A percentile compares a stretch with the other conserved stretches of the same genome.
phyloP scores from a whole-genome alignment of 1,140 invertebrate genomes.

The Phthorimaea operculella region DNA sequence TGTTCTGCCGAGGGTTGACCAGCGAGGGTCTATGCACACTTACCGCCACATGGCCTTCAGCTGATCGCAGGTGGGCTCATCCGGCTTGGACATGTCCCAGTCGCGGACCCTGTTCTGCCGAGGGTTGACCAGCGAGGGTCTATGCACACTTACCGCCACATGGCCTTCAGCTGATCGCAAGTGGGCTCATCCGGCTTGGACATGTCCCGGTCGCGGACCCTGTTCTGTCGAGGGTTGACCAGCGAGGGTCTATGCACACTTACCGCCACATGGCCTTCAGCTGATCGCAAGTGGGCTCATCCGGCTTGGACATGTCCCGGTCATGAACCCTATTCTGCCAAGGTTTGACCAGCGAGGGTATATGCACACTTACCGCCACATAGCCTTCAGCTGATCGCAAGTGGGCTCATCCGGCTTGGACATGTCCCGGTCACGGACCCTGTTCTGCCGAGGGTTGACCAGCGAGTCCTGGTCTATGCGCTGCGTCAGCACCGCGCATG shows the following conservation, averaged over 20 bases:
- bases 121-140: no score
- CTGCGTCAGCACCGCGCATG: conserved; percentile 37
- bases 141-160: conserved; percentile 89
- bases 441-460: conserved; percentile 32
- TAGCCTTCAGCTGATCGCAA: conserved; percentile 87
- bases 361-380: conserved; percentile 89
- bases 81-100: conserved; percentile 46
- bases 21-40: no score
- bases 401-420: conserved; percentile 75
- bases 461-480: conserved; percentile 48
- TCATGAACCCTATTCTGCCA: conserved; percentile 39
- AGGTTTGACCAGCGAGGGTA: no score
- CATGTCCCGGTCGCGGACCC: conserved; percentile 48
- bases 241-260: no score
- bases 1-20: no score
- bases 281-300: conserved; percentile 87
- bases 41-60: conserved; percentile 89
- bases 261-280: conserved; percentile 89
- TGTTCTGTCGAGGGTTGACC: no score
- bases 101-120: conserved; percentile 39
- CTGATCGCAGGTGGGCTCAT: conserved; percentile 87
- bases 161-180: conserved; percentile 87
- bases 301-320: conserved; percentile 47
- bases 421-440: conserved; percentile 48
- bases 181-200: conserved; percentile 75